Percentiles rank a stretch among this genome's conserved stretches.
These are phyloP conservation scores for Chionis minor DNA, from an alignment of 2,113 vertebrate genomes.

Conservation along the genomic window DNA sequence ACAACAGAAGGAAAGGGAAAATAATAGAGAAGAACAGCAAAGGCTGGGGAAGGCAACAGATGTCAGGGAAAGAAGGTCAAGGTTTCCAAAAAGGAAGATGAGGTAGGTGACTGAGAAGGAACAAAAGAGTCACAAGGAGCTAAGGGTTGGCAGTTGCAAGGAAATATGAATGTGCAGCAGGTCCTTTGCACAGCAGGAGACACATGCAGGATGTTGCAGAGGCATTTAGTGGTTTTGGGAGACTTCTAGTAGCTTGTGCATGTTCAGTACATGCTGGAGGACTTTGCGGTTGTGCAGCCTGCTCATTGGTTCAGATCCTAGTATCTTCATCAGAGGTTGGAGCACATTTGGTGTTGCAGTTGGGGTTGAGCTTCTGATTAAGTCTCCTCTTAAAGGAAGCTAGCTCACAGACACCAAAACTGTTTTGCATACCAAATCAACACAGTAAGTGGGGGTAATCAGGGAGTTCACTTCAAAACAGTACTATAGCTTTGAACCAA, in stretches of 20 bases:
- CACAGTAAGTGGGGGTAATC: not conserved
- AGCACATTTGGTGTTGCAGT: not conserved
- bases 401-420: not conserved
- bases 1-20: not conserved
- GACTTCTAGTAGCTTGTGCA: not conserved
- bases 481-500: not conserved
- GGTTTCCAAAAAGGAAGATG: not conserved
- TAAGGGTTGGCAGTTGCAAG: not conserved
- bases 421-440: conserved; percentile 6
- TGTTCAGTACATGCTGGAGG: not conserved
- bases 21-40: not conserved
- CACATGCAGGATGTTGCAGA: not conserved
- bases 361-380: not conserved
- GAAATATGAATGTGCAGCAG: not conserved
- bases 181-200: not conserved
- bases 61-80: not conserved
- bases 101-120: not conserved
- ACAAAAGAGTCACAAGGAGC: not conserved
- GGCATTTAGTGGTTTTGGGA: not conserved
- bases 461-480: conserved; percentile 11
- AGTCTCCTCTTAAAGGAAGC: not conserved
- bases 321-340: not conserved
- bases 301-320: not conserved
- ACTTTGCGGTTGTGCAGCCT: not conserved
- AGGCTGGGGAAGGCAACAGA: not conserved